Evolutionary conservation across 2,888 invertebrate species (phyloP).

Genomic region (Penaeus monodon): DNA sequence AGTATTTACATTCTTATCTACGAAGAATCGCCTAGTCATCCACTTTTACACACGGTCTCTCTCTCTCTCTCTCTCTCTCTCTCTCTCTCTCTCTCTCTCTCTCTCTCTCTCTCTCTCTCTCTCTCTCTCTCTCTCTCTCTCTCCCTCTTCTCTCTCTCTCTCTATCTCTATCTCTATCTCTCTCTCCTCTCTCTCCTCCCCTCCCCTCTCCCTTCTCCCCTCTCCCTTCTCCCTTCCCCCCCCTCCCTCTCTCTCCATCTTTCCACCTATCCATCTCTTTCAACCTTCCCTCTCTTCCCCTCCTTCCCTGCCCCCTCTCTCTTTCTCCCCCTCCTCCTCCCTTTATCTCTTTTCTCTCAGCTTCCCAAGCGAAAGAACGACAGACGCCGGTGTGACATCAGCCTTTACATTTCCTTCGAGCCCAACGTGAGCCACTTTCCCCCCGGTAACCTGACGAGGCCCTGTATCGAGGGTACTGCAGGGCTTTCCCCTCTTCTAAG

Average conservation of each 20-base stretch:
- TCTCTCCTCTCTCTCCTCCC: neutral
- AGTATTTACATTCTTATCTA: too few relatives aligned
- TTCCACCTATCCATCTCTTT: neutral
- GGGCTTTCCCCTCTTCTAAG: too few relatives aligned
- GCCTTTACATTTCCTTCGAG: too few relatives aligned
- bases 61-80: neutral
- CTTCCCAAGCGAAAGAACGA: neutral
- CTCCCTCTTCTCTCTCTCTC: neutral
- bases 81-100: too few relatives aligned
- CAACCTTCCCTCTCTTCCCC: too few relatives aligned
- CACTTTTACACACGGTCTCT: neutral
- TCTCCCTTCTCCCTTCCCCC: neutral
- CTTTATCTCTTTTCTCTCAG: neutral
- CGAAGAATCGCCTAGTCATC: too few relatives aligned
- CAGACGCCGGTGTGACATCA: too few relatives aligned
- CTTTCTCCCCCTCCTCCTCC: neutral
- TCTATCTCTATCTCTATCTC: neutral
- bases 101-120: too few relatives aligned
- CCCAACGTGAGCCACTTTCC: too few relatives aligned
- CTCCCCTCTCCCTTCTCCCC: neutral
- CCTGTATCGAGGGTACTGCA: too few relatives aligned
- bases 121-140: too few relatives aligned
- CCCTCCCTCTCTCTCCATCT: neutral
- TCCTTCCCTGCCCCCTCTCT: neutral
- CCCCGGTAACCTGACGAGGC: too few relatives aligned